phyloP scores from a whole-genome alignment of 1,140 invertebrate genomes.

The Rhagoletis zephyria region DNA sequence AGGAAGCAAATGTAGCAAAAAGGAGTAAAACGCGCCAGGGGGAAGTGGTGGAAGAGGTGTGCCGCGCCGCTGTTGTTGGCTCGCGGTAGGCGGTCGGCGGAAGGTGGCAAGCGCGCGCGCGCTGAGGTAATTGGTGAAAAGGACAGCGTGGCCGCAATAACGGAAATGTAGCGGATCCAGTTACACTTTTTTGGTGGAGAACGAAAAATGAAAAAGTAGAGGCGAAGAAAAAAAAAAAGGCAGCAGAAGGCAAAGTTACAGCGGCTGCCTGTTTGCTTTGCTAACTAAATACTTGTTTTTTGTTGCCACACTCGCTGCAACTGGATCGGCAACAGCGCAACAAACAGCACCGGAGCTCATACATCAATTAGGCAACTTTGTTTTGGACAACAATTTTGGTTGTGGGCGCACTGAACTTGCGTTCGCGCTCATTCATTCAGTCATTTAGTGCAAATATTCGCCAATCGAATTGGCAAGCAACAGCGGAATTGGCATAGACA shows the following conservation, averaged over 20 bases:
- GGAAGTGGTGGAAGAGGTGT: background rate
- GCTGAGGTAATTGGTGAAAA: background rate
- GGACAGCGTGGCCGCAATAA: constrained; percentile 4
- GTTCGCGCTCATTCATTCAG: background rate
- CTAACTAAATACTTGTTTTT: background rate
- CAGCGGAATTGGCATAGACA: constrained; percentile 34
- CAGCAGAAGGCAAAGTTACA: constrained; percentile 25
- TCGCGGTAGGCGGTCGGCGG: background rate
- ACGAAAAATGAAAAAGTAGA: background rate
- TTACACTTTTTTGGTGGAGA: constrained; percentile 11
- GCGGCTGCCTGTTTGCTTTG: background rate
- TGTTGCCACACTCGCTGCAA: background rate
- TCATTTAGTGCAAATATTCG: constrained; percentile 28
- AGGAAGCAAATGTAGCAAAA: background rate
- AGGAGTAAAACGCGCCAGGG: background rate
- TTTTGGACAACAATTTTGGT: constrained; percentile 17
- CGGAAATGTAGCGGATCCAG: constrained; percentile 40
- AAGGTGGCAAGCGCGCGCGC: background rate
- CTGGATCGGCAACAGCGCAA: constrained; percentile 29
- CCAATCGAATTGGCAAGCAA: constrained; percentile 48
- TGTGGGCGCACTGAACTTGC: background rate
- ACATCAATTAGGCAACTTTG: constrained; percentile 51
- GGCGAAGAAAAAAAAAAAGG: constrained; percentile 3
- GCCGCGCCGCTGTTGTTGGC: background rate
- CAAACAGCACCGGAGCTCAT: constrained; percentile 27